Percentiles rank a stretch among this genome's conserved stretches.
These are phyloP conservation scores for Scaptomyza cyrtandrae DNA, from an alignment of 2,888 invertebrate genomes.

Conservation along the genomic window DNA sequence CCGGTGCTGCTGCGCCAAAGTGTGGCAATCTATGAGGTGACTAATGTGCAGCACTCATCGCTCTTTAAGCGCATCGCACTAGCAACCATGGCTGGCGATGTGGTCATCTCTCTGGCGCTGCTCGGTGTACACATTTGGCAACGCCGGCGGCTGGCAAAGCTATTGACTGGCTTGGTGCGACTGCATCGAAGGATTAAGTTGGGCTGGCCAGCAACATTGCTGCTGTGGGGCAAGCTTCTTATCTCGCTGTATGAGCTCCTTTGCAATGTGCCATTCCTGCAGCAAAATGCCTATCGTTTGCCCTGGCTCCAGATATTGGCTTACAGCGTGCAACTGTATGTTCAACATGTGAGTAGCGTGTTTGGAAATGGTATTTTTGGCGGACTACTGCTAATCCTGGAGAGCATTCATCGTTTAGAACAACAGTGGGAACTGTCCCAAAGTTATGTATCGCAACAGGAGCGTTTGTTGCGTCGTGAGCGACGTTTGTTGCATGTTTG, in stretches of 20 bases:
- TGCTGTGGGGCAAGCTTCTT: conserved; percentile 70
- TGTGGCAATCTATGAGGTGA: conserved; percentile 57
- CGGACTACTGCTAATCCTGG: conserved; percentile 64
- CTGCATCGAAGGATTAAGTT: conserved; percentile 33
- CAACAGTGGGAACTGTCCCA: conserved; percentile 31
- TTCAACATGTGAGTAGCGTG: conserved; percentile 72
- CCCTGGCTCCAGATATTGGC: conserved; percentile 59
- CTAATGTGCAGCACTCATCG: conserved; percentile 63
- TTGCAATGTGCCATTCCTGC: conserved; percentile 76
- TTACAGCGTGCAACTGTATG: conserved; percentile 70
- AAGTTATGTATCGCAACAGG: neutral
- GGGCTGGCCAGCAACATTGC: conserved; percentile 42
- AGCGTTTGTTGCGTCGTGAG: conserved; percentile 49
- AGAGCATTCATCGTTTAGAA: conserved; percentile 63
- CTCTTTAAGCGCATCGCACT: conserved; percentile 62
- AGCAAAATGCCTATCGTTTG: conserved; percentile 52
- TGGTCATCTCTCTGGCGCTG: conserved; percentile 58
- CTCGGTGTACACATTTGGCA: conserved; percentile 52
- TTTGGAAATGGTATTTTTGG: conserved; percentile 72
- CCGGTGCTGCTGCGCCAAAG: conserved; percentile 62
- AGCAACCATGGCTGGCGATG: conserved; percentile 60
- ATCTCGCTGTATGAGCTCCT: conserved; percentile 71
- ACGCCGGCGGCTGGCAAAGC: conserved; percentile 38
- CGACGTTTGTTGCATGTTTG: conserved; percentile 48
- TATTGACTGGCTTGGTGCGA: conserved; percentile 42